Evolutionary conservation across 2,797 vertebrate genomes (phyloP).

Genomic region (Chelon auratus): DNA sequence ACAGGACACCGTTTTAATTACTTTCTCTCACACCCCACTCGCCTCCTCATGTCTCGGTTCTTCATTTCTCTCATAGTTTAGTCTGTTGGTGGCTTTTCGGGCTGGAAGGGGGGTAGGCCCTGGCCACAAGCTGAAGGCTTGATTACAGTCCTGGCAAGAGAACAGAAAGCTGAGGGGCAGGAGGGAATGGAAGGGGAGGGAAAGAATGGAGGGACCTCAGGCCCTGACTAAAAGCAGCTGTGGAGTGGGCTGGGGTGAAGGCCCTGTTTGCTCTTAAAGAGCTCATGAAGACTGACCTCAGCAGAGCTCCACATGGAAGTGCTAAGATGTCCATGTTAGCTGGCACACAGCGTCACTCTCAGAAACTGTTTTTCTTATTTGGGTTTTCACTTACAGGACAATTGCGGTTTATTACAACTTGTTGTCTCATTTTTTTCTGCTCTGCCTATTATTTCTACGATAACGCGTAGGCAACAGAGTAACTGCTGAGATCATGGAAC

Average conservation of each 20-base stretch:
- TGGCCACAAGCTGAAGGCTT: conserved; percentile 83
- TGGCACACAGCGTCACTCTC: conserved; percentile 30
- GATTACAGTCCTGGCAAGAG: conserved; percentile 84
- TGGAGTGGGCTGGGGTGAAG: conserved; percentile 71
- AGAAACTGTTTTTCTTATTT: conserved; percentile 17
- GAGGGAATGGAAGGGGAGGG: conserved; percentile 68
- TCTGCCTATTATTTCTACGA: conserved; percentile 6
- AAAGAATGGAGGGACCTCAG: conserved; percentile 72
- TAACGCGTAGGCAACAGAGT: conserved; percentile 11
- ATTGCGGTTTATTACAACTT: conserved; percentile 21
- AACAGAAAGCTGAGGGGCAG: conserved; percentile 81
- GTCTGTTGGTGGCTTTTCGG: conserved; percentile 83
- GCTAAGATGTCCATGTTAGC: conserved; percentile 51
- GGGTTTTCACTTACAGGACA: conserved; percentile 25
- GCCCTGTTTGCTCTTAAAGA: conserved; percentile 71
- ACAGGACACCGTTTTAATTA: conserved; percentile 67
- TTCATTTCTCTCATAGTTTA: conserved; percentile 81
- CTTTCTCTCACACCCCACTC: conserved; percentile 68
- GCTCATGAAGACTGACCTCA: conserved; percentile 74
- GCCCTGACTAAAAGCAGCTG: conserved; percentile 84
- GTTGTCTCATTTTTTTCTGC: conserved; percentile 11
- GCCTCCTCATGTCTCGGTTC: conserved; percentile 59
- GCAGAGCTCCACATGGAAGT: conserved; percentile 59
- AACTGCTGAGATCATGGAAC: conserved; percentile 21
- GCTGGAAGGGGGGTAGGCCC: conserved; percentile 59